Evolutionary conservation across 2,888 invertebrate species (phyloP), one percentile per base, ranked within the genome.

Genomic region (Apamea monoglypha): DNA sequence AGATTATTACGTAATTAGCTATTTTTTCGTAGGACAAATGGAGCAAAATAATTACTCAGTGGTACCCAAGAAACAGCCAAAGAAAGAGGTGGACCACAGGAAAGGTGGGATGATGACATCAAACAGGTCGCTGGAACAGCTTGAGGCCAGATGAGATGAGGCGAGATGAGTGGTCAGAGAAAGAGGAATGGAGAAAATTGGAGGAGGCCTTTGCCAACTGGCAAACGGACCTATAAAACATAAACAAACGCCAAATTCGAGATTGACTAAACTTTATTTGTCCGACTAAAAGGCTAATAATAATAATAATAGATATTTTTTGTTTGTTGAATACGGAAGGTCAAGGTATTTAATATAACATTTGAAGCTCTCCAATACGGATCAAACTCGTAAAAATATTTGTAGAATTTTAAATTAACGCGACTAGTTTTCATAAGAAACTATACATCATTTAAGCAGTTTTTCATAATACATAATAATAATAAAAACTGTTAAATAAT

Each of bases 341-440:
- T 56, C 40, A 69, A 70, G 29, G 25, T 44, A 32, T 69, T 32
- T n/a, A n/a, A 66, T 40, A n/a, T 40, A 40, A n/a, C 25, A 40
- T 67, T 70, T 32, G 12, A 73, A 66, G 18, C 32, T 72, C 25
- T 66, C n/a, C 14, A 50, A 50, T 50, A 61, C 21, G 61, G 1
- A 74, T 69, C 74, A 36, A n/a, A n/a, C n/a, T n/a, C 50, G 16
- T 69, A 21, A 40, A 69, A 69, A 69, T 69, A 50, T 50, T 50
- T n/a, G 10, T n/a, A 36, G 36, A 50, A 21, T 50, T 68, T 50
- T 16, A 16, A 74, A 36, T 50, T 50, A n/a, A n/a, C 21, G 8
- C 10, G 21, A 64, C 32, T 10, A 12, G 66, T 67, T 47, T 64
- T 47, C 10, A 44, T 14, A 25, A 32, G 25, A 10, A 44, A 14